Base-by-base conservation (phyloP, 2,888 invertebrate species). In the Eueremaeus valkanovi region DNA sequence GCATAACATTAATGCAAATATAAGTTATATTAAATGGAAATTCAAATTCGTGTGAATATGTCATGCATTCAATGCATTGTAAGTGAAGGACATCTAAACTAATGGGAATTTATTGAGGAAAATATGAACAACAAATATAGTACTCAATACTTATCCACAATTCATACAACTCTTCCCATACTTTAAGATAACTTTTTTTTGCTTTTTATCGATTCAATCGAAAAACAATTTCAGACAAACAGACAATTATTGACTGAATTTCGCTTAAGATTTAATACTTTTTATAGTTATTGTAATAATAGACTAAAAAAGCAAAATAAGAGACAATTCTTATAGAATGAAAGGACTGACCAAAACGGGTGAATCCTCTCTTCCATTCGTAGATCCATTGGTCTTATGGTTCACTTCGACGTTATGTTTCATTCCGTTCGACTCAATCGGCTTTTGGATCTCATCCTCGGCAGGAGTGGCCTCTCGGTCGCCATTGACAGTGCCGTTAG, bases 21-120 rank as follows among this genome's bases (percentile, higher is more conserved):
- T 21, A 24, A 21, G 21, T 8, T 51, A 51, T n/a, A n/a, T n/a
- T n/a, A n/a, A n/a, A n/a, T n/a, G n/a, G 27, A 24, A 61, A 61
- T 61, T 61, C 8, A 61, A 61, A 61, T 61, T 61, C 61, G 31
- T 61, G 61, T 61, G 61, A 61, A 61, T 61, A 61, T 61, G 61
- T 61, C 61, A 16, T 61, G 61, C 3, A 61, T 61, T 61, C 29
- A 61, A 55, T 21, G 24, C 3, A 55, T 8, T 55, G 8, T 13
- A 55, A 61, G 61, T 61, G 61, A 61, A 61, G 61, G 61, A 29
- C 61, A 61, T 11, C 55, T 16, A 21, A 61, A 61, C 18, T 3
- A 31, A 61, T 61, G 61, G 29, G 55, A 55, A 61, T 29, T 61
- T 29, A 29, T 61, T 61, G 31, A 61, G 61, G 61, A 61, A 61